Evolutionary conservation across 1,140 invertebrate genomes (phyloP).

Genomic region (Latrodectus geometricus): DNA sequence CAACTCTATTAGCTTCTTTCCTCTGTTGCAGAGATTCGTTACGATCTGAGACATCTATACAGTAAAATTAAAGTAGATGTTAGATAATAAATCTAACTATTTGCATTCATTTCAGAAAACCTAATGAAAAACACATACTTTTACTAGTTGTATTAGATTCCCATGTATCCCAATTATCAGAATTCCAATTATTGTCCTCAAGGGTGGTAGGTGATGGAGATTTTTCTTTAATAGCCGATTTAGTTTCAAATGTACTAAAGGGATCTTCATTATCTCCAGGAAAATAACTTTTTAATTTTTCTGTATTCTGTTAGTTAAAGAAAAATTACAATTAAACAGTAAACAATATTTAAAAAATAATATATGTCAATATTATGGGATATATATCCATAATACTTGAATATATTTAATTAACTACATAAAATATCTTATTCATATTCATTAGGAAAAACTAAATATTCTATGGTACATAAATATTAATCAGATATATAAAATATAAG

Average conservation of each 20-base stretch:
- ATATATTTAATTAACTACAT: too few species aligned
- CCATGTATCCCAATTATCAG: slow-evolving; percentile 37
- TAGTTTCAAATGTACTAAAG: slow-evolving; percentile 16
- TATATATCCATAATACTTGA: too few species aligned
- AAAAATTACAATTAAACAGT: background rate
- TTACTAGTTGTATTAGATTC: slow-evolving; percentile 15
- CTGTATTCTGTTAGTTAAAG: background rate
- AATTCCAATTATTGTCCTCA: slow-evolving; percentile 12
- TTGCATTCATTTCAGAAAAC: background rate
- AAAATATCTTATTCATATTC: too few species aligned
- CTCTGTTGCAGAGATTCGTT: slow-evolving; percentile 19
- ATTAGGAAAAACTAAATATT: too few species aligned
- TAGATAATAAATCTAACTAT: background rate
- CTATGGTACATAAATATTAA: too few species aligned
- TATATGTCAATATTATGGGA: too few species aligned
- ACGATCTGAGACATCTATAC: background rate
- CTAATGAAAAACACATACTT: background rate
- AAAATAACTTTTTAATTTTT: slow-evolving; percentile 32
- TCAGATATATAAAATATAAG: too few species aligned
- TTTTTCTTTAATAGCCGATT: background rate
- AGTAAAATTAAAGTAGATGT: background rate
- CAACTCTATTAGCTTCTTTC: slow-evolving; percentile 29
- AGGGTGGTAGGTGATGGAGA: background rate
- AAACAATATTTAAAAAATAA: too few species aligned
- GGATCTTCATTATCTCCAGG: slow-evolving; percentile 27